Percentiles rank a stretch among this genome's conserved stretches.
Conservation (phyloP, 1,140 invertebrate species). For the Samia ricini region DNA sequence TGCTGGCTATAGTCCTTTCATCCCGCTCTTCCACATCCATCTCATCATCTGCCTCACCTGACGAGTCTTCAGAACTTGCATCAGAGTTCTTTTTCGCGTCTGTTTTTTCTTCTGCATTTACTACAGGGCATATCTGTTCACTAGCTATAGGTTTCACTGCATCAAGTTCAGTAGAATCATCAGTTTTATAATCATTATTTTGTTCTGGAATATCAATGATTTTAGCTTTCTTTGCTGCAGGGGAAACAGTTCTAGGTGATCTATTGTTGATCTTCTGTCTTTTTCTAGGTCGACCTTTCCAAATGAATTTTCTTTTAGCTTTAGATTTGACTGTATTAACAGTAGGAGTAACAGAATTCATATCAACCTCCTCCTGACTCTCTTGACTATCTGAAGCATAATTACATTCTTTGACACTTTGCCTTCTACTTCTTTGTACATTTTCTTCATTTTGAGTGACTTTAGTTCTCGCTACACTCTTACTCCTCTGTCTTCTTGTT, state of each 20-base stretch:
- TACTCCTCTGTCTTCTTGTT: constrained; percentile 61
- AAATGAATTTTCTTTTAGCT: constrained; percentile 65
- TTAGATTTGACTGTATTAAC: constrained; percentile 48
- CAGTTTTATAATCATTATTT: constrained; percentile 42
- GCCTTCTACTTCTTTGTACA: constrained; percentile 47
- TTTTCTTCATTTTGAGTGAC: constrained; percentile 63
- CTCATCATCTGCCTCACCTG: constrained; percentile 80
- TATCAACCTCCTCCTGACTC: constrained; percentile 59
- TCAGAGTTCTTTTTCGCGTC: constrained; percentile 77
- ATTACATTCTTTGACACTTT: constrained; percentile 43
- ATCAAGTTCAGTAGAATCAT: constrained; percentile 43
- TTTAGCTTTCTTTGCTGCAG: constrained; percentile 54
- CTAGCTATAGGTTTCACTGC: constrained; percentile 30
- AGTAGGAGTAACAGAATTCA: constrained; percentile 35
- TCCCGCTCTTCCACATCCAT: constrained; percentile 80
- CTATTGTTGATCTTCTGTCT: constrained; percentile 42
- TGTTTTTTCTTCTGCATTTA: constrained; percentile 40
- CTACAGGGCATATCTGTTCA: constrained; percentile 26
- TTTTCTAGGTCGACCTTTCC: constrained; percentile 50
- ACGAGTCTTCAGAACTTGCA: constrained; percentile 79
- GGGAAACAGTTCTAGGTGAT: constrained; percentile 33
- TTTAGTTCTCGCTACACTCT: constrained; percentile 66
- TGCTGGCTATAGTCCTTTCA: constrained; percentile 52
- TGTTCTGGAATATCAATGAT: constrained; percentile 35
- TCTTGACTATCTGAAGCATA: constrained; percentile 71